Evolutionary conservation across 1,140 invertebrate species (phyloP).

Genomic region (Coenobita brevimanus): DNA sequence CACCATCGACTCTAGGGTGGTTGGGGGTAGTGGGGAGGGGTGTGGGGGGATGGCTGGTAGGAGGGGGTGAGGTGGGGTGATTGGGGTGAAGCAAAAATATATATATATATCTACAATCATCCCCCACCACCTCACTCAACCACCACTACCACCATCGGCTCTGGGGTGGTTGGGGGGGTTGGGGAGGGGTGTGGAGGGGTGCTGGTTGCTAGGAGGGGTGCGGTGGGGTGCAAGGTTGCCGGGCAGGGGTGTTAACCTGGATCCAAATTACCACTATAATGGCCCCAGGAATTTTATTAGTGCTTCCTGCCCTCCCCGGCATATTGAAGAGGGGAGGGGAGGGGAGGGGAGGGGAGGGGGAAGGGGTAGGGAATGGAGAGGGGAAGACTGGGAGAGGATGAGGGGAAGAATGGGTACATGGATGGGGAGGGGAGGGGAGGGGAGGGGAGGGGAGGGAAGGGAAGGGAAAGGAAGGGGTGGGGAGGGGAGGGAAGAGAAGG

Average conservation of each 20-base stretch:
- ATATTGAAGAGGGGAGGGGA: slow-evolving; percentile 36
- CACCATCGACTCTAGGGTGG: no score
- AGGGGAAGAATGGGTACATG: neutral
- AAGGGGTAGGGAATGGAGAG: neutral
- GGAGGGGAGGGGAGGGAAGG: no score
- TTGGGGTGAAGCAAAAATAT: no score
- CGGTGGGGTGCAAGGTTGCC: slow-evolving; percentile 29
- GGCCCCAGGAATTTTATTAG: slow-evolving; percentile 49
- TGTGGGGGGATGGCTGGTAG: no score
- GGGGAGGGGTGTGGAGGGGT: no score
- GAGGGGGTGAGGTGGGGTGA: no score
- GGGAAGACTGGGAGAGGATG: neutral
- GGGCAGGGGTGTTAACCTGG: slow-evolving; percentile 24
- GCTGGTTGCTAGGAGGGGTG: slow-evolving; percentile 40
- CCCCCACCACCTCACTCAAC: neutral
- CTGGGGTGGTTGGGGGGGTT: neutral
- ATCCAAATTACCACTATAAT: slow-evolving; percentile 57
- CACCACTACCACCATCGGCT: neutral
- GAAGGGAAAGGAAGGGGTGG: no score
- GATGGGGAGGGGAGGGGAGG: neutral
- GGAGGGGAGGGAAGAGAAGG: no score
- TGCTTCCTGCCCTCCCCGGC: slow-evolving; percentile 13
- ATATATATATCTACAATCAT: no score
- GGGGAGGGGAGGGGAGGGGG: slow-evolving; percentile 1
- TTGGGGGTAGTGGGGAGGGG: no score